Conservation (phyloP, 2,797 vertebrate genomes). For the Otolemur crassicaudatus region DNA sequence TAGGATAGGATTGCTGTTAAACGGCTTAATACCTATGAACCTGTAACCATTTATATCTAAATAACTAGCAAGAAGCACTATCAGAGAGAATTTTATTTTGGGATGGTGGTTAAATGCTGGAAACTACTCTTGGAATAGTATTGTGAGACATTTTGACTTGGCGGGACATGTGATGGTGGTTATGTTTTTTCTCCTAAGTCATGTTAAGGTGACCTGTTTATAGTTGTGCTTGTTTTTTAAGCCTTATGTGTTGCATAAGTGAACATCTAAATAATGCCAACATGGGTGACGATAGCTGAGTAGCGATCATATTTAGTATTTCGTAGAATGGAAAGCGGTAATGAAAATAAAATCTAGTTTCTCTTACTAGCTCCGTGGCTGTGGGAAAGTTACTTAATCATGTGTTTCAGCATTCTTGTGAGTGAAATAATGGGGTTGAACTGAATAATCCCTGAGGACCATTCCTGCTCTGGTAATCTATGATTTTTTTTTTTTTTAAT, state of each 20-base stretch:
- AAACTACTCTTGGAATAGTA: conserved; percentile 77
- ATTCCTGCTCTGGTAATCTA: conserved; percentile 12
- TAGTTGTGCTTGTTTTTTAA: conserved; percentile 65
- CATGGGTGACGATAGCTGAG: background rate
- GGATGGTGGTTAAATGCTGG: conserved; percentile 68
- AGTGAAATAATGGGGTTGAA: background rate
- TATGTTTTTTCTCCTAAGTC: conserved; percentile 64
- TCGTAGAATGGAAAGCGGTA: conserved; percentile 48
- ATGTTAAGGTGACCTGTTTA: conserved; percentile 70
- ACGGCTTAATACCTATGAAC: background rate
- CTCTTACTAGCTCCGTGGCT: background rate
- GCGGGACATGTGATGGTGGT: conserved; percentile 65
- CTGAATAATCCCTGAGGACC: conserved; percentile 34
- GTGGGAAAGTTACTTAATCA: conserved; percentile 37
- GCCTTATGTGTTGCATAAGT: conserved; percentile 56
- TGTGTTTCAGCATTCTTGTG: background rate
- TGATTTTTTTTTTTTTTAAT: conserved; percentile 54
- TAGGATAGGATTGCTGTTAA: conserved; percentile 27
- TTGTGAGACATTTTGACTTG: conserved; percentile 82
- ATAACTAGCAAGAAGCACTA: conserved; percentile 65
- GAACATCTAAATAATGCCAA: conserved; percentile 44
- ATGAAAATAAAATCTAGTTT: conserved; percentile 60
- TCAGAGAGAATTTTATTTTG: conserved; percentile 80
- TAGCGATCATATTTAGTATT: conserved; percentile 48
- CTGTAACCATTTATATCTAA: background rate